phyloP scores from a whole-genome alignment of 2,888 invertebrate species.

The Pherbina coryleti region DNA sequence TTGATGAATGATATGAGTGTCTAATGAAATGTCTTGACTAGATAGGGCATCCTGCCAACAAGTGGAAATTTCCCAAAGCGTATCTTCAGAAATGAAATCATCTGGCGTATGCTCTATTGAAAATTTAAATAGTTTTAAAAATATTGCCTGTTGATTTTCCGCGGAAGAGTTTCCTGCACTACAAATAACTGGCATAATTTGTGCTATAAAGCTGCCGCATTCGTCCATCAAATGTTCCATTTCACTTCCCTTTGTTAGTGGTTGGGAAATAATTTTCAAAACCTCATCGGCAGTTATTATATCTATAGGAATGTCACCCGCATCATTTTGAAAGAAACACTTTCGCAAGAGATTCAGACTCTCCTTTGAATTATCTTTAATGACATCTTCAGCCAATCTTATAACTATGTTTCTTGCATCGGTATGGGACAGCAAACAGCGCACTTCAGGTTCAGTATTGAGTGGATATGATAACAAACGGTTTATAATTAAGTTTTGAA shows the following conservation, averaged over 20 bases:
- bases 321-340: conserved; percentile 68
- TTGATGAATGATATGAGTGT: conserved; percentile 53
- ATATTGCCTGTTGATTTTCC: conserved; percentile 67
- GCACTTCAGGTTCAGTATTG: conserved; percentile 62
- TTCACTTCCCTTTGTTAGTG: conserved; percentile 52
- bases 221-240: conserved; percentile 68
- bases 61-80: conserved; percentile 73
- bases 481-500: conserved; percentile 63
- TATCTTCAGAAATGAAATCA: conserved; percentile 68
- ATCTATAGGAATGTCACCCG: conserved; percentile 65
- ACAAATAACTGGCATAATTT: conserved; percentile 71
- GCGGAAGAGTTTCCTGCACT: conserved; percentile 68
- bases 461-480: conserved; percentile 67
- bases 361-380: conserved; percentile 58
- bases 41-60: conserved; percentile 74
- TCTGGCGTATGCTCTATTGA: conserved; percentile 66
- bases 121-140: conserved; percentile 70
- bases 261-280: conserved; percentile 59
- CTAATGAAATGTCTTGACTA: conserved; percentile 61
- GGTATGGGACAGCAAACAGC: conserved; percentile 58
- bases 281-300: conserved; percentile 62
- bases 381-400: conserved; percentile 59
- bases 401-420: conserved; percentile 58
- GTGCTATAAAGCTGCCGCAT: conserved; percentile 72
- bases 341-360: conserved; percentile 66